A percentile compares a stretch with the other conserved stretches of the same genome.
Evolutionary conservation across 1,140 invertebrate species (phyloP).

Genomic region (Pogonomyrmex barbatus): DNA sequence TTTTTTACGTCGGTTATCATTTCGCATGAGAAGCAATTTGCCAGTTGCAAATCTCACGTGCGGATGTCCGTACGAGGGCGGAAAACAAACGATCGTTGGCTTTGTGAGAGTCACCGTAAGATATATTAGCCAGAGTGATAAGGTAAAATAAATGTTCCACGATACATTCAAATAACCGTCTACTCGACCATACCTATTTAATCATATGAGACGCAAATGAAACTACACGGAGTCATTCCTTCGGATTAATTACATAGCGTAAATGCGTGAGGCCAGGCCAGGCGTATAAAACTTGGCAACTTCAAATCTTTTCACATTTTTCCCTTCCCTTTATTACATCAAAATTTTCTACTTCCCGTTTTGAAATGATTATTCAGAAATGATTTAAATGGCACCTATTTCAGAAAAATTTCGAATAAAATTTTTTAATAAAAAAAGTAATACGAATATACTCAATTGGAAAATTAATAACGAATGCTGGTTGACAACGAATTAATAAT

Average conservation of each 20-base stretch:
- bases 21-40: constrained; percentile 18
- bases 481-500: neutral
- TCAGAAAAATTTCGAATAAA: constrained; percentile 20
- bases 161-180: constrained; percentile 33
- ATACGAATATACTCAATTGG: neutral
- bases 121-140: neutral
- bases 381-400: neutral
- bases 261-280: neutral
- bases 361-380: neutral
- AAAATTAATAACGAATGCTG: neutral
- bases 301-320: neutral
- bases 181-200: neutral
- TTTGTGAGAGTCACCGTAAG: neutral
- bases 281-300: neutral
- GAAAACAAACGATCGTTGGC: constrained; percentile 25
- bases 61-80: neutral
- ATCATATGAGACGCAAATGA: constrained; percentile 28
- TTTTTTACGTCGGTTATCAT: neutral
- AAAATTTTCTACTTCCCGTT: neutral
- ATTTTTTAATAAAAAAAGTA: neutral
- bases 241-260: neutral
- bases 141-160: constrained; percentile 29
- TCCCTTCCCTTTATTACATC: neutral
- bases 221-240: neutral
- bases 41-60: neutral